A percentile compares a stretch with the other conserved stretches of the same genome.
Evolutionary conservation across 2,113 vertebrate species (phyloP).

Genomic region (Leucopsar rothschildi): DNA sequence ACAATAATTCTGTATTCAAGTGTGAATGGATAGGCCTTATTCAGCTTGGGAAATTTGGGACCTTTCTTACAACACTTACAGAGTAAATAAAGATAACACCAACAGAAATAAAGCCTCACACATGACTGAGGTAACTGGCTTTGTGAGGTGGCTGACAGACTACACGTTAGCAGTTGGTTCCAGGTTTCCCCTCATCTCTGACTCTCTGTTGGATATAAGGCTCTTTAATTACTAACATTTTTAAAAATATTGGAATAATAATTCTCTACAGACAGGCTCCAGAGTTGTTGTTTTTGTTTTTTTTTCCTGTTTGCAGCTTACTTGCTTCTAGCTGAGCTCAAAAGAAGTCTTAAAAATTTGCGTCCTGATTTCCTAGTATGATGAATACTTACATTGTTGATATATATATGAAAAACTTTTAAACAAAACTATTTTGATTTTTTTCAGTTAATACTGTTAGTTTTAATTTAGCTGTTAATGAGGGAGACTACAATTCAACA

Average conservation of each 20-base stretch:
- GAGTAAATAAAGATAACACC: not conserved
- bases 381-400: not conserved
- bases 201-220: not conserved
- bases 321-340: not conserved
- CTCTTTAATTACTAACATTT: not conserved
- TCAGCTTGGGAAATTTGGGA: not conserved
- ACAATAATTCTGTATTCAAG: not conserved
- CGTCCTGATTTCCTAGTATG: not conserved
- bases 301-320: not conserved
- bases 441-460: not conserved
- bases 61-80: not conserved
- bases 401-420: not conserved
- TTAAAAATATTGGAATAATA: not conserved
- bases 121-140: not conserved
- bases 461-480: not conserved
- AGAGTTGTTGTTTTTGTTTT: not conserved
- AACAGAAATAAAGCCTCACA: not conserved
- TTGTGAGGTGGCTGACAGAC: not conserved
- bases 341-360: not conserved
- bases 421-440: not conserved
- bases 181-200: not conserved
- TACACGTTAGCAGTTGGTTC: rapidly evolving
- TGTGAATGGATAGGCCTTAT: not conserved
- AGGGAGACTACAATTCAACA: not conserved
- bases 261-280: not conserved